These are phyloP conservation scores for Vanacampus margaritifer DNA, from an alignment of 2,113 vertebrate genomes.

Conservation along the genomic window DNA sequence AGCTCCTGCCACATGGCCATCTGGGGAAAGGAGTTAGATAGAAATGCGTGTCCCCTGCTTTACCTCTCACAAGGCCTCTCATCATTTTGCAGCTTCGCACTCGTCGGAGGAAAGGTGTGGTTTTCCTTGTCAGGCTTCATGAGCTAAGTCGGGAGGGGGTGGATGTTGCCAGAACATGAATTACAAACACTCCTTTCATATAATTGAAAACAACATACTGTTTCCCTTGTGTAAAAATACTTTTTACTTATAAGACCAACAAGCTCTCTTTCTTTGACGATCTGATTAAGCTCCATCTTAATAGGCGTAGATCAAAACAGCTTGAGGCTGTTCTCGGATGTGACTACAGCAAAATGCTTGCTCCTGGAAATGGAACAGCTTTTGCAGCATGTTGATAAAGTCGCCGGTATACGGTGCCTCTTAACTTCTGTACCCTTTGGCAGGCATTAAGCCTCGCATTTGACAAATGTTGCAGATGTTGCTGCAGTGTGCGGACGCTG, in stretches of 20 bases:
- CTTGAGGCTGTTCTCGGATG: conserved; percentile 18
- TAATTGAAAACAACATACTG: neutral
- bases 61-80: conserved; percentile 39
- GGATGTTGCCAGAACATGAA: conserved; percentile 11
- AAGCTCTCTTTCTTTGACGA: conserved; percentile 14
- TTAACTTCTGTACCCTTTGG: conserved; percentile 19
- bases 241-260: conserved; percentile 8
- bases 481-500: conserved; percentile 11
- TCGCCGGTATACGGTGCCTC: conserved; percentile 17
- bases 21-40: conserved; percentile 51
- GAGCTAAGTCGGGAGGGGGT: conserved; percentile 11
- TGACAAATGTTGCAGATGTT: conserved; percentile 27
- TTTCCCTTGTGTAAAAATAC: neutral
- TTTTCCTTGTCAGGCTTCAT: conserved; percentile 14
- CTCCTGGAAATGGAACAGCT: conserved; percentile 28
- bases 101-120: conserved; percentile 11
- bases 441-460: conserved; percentile 9
- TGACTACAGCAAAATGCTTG: conserved; percentile 33
- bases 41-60: conserved; percentile 40
- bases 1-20: conserved; percentile 56
- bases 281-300: conserved; percentile 6
- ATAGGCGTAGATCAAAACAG: conserved; percentile 29
- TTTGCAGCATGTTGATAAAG: conserved; percentile 25
- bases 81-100: conserved; percentile 33
- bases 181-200: neutral